Evolutionary conservation across 2,113 vertebrate species (phyloP).

Genomic region (Lampris megalopsis): DNA sequence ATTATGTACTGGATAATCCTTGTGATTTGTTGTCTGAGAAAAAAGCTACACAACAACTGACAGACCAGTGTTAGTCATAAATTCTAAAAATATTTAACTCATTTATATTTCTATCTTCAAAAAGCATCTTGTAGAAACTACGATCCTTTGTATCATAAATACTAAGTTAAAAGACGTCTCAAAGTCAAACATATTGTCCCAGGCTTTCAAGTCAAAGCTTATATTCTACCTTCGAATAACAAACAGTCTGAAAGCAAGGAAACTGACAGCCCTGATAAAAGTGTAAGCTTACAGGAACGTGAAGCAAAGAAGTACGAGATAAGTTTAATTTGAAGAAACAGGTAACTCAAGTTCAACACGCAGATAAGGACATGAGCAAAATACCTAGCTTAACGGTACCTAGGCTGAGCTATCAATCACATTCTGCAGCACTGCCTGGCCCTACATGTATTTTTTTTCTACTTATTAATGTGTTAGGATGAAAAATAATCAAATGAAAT

Average conservation of each 20-base stretch:
- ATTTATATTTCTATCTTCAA: constrained; percentile 32
- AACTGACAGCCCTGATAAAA: constrained; percentile 44
- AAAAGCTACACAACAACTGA: constrained; percentile 31
- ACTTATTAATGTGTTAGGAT: neutral
- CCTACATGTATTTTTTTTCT: constrained; percentile 12
- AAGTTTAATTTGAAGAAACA: constrained; percentile 47
- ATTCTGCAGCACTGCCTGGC: constrained; percentile 24
- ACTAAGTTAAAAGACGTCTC: constrained; percentile 38
- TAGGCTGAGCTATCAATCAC: constrained; percentile 21
- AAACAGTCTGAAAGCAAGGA: constrained; percentile 37
- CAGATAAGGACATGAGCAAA: constrained; percentile 42
- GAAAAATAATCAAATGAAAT: constrained; percentile 48
- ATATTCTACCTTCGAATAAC: constrained; percentile 21
- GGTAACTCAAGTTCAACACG: constrained; percentile 37
- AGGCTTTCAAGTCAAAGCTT: constrained; percentile 45
- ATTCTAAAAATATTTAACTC: neutral
- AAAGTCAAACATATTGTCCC: constrained; percentile 38
- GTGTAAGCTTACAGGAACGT: constrained; percentile 57
- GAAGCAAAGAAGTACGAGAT: constrained; percentile 54
- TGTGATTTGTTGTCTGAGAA: constrained; percentile 14
- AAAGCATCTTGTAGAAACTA: constrained; percentile 16
- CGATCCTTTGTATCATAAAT: constrained; percentile 51
- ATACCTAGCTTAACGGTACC: constrained; percentile 20
- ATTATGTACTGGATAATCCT: constrained; percentile 21
- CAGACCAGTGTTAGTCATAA: constrained; percentile 6